These are phyloP conservation scores for Triops longicaudatus DNA, from an alignment of 1,140 invertebrate species.

Conservation along the genomic window DNA sequence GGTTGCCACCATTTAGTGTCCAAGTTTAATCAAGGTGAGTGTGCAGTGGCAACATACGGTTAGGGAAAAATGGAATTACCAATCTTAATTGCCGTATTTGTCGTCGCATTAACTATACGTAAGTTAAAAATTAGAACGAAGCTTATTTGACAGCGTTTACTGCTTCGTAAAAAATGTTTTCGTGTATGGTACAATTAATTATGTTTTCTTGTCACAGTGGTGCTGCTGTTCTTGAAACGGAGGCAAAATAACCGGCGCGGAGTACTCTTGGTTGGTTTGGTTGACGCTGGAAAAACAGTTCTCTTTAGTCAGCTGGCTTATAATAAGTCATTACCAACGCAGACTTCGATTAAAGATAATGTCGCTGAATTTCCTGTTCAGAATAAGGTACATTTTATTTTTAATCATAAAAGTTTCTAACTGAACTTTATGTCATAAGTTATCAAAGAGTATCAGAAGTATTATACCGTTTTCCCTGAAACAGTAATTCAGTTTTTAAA, in stretches of 20 bases:
- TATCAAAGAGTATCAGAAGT: no score
- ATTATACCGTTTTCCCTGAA: no score
- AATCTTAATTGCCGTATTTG: neutral
- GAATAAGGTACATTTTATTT: slow-evolving; percentile 44
- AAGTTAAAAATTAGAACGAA: neutral
- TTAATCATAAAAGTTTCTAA: neutral
- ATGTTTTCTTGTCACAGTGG: slow-evolving; percentile 40
- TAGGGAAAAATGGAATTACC: neutral
- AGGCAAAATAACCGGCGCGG: slow-evolving; percentile 47
- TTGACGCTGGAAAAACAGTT: slow-evolving; percentile 78
- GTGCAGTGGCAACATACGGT: neutral
- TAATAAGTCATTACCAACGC: slow-evolving; percentile 60
- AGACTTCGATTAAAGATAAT: slow-evolving; percentile 80
- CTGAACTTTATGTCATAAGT: no score
- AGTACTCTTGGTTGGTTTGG: slow-evolving; percentile 69
- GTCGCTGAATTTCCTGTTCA: slow-evolving; percentile 52
- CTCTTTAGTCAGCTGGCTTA: slow-evolving; percentile 63
- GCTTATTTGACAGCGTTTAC: neutral
- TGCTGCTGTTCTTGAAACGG: slow-evolving; percentile 49
- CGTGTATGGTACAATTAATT: neutral
- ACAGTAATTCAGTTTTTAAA: no score
- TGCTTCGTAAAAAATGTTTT: neutral
- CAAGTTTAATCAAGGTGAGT: neutral
- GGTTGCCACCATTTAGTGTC: neutral
- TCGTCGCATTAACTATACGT: neutral